Conservation (phyloP, 2,113 vertebrate species). For the Bettongia penicillata region DNA sequence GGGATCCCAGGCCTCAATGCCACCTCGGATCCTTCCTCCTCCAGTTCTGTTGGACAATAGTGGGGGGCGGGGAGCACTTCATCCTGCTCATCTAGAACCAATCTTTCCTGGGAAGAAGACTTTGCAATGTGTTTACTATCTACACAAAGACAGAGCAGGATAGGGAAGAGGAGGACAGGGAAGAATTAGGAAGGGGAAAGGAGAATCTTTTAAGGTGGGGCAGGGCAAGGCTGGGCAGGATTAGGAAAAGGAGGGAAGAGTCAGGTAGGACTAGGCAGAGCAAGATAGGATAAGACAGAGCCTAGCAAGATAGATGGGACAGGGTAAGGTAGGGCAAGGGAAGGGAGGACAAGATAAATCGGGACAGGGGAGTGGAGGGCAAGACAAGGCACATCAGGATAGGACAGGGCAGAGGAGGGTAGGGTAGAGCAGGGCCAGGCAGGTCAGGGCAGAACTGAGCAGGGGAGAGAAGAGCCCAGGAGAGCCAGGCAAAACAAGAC, state of each 20-base stretch:
- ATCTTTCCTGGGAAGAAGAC: background rate
- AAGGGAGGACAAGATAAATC: background rate
- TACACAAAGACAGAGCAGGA: too few relatives aligned
- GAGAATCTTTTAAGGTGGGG: background rate
- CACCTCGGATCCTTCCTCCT: background rate
- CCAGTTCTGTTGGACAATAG: background rate
- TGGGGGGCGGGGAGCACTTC: background rate
- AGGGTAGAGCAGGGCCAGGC: too few relatives aligned
- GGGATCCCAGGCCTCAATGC: background rate
- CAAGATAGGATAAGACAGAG: background rate
- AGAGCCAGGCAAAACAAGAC: too few relatives aligned
- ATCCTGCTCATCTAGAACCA: background rate
- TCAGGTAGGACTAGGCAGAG: background rate
- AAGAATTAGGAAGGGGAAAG: background rate
- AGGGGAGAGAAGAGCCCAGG: too few relatives aligned
- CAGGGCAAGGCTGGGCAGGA: background rate
- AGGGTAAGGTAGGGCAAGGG: background rate
- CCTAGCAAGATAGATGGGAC: background rate
- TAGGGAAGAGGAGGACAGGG: background rate
- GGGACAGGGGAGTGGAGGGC: background rate
- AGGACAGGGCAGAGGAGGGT: background rate
- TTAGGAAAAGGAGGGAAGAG: background rate
- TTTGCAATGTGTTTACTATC: background rate
- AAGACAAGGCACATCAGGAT: background rate
- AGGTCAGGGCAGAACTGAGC: too few relatives aligned